A percentile compares a stretch with the other conserved stretches of the same genome.
phyloP scores from a whole-genome alignment of 1,140 invertebrate genomes.

The Drosophila sp. region DNA sequence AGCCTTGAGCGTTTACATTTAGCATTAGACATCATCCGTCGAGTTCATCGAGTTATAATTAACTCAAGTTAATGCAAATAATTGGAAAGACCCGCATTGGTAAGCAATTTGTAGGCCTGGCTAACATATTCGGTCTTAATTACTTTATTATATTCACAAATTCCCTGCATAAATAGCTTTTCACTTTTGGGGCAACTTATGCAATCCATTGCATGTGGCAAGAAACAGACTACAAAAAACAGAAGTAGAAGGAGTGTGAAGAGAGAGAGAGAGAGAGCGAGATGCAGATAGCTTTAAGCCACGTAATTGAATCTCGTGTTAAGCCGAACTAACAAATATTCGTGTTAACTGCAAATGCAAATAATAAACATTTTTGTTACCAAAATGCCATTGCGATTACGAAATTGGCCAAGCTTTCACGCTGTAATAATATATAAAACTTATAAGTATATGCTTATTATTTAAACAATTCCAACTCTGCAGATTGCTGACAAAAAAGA shows the following conservation, averaged over 20 bases:
- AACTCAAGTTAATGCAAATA: conserved; percentile 51
- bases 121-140: conserved; percentile 56
- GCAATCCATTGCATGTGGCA: conserved; percentile 32
- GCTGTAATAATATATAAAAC: conserved; percentile 30
- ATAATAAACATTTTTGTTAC: conserved; percentile 42
- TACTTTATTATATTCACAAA: conserved; percentile 60
- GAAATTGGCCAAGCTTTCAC: conserved; percentile 17
- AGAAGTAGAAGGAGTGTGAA: not conserved
- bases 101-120: conserved; percentile 15
- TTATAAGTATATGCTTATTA: conserved; percentile 37
- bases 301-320: conserved; percentile 51
- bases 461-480: conserved; percentile 44
- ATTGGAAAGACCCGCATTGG: conserved; percentile 40
- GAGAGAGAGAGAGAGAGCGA: not conserved
- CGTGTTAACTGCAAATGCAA: conserved; percentile 56
- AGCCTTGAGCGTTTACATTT: conserved; percentile 34
- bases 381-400: conserved; percentile 34
- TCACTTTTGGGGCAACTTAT: conserved; percentile 32
- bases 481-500: conserved; percentile 17
- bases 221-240: not conserved
- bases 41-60: not conserved
- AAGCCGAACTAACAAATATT: conserved; percentile 47
- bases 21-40: conserved; percentile 5
- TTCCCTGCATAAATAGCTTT: conserved; percentile 44
- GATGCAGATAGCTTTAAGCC: not conserved